phyloP scores from a whole-genome alignment of 1,140 invertebrate genomes.

The Druon quercuslanigerum region DNA sequence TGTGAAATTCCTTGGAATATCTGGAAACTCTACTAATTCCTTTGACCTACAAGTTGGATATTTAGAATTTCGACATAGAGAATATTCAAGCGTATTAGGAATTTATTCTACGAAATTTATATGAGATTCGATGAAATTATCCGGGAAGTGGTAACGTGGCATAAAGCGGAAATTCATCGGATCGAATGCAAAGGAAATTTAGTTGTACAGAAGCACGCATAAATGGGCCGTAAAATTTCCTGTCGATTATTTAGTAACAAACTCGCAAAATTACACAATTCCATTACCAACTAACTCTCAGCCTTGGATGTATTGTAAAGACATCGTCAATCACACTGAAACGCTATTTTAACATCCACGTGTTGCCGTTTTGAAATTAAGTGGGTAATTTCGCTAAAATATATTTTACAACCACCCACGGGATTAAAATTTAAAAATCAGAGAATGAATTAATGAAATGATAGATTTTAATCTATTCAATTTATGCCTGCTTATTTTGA shows the following conservation, averaged over 20 bases:
- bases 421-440: too few species aligned
- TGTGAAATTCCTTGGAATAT: too few species aligned
- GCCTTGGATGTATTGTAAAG: not conserved
- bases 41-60: too few species aligned
- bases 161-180: not conserved
- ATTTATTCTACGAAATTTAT: too few species aligned
- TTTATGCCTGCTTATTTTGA: too few species aligned
- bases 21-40: too few species aligned
- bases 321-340: not conserved
- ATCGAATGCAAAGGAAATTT: not conserved
- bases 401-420: too few species aligned
- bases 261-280: not conserved
- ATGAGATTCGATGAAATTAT: not conserved
- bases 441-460: too few species aligned
- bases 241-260: not conserved
- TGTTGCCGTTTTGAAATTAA: not conserved
- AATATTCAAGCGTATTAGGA: too few species aligned
- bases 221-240: not conserved
- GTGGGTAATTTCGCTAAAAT: not conserved
- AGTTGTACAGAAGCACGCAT: not conserved
- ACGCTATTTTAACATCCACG: not conserved
- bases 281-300: not conserved
- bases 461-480: too few species aligned
- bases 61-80: too few species aligned
- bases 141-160: not conserved